Percentiles rank a stretch among this genome's conserved stretches.
These are phyloP conservation scores for Graphium colonna DNA, from an alignment of 2,888 invertebrate species.

Conservation along the genomic window DNA sequence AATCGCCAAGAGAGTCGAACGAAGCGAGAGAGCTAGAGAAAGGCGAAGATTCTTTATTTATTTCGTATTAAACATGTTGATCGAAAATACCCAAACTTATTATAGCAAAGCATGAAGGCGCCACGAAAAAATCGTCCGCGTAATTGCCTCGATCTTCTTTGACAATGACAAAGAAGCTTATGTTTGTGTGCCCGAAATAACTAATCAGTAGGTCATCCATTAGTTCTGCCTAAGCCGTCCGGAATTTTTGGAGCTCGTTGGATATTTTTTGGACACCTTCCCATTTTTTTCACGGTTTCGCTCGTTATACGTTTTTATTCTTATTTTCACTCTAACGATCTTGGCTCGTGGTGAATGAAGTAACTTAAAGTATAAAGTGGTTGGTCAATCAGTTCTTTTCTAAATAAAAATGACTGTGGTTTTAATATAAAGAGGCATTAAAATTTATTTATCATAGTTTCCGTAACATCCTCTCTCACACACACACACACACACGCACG, in stretches of 20 bases:
- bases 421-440: too few relatives aligned
- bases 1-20: constrained; percentile 20
- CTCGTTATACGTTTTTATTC: neutral
- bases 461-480: too few relatives aligned
- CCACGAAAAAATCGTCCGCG: neutral
- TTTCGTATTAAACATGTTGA: constrained; percentile 4
- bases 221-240: constrained; percentile 19
- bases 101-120: neutral
- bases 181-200: constrained; percentile 13
- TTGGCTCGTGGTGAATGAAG: too few relatives aligned
- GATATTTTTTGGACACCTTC: neutral
- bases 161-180: constrained; percentile 20
- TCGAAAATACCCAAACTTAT: neutral
- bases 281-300: neutral
- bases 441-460: too few relatives aligned
- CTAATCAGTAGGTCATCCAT: constrained; percentile 19
- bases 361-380: too few relatives aligned
- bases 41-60: constrained; percentile 15
- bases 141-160: constrained; percentile 17
- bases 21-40: constrained; percentile 12
- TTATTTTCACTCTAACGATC: too few relatives aligned
- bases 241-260: neutral
- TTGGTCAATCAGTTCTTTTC: too few relatives aligned
- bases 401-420: too few relatives aligned
- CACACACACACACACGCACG: too few relatives aligned